Evolutionary conservation across 1,140 invertebrate genomes (phyloP).

Genomic region (Euwallacea similis): DNA sequence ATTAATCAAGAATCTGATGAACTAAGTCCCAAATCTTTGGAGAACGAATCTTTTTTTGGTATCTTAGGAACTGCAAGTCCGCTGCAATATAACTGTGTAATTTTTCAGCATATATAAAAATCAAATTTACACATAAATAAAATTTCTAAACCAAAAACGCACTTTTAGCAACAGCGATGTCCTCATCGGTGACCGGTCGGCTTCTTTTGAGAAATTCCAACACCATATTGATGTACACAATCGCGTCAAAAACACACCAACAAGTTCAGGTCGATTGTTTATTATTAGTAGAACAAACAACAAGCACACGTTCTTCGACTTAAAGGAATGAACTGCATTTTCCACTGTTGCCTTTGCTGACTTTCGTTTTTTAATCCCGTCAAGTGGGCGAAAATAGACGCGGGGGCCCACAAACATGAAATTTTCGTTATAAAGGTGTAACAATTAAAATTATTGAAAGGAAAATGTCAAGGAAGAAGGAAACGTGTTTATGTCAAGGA

Average conservation of each 20-base stretch:
- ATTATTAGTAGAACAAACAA: not conserved
- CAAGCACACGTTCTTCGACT: not conserved
- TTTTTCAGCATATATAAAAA: too few species aligned
- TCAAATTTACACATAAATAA: too few species aligned
- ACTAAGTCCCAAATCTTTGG: too few species aligned
- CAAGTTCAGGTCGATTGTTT: too few species aligned
- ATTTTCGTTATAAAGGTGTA: not conserved
- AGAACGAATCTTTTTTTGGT: too few species aligned
- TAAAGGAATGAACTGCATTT: slow-evolving; percentile 14
- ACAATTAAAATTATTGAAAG: not conserved
- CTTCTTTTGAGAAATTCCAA: slow-evolving; percentile 17
- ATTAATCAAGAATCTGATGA: too few species aligned
- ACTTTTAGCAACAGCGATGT: slow-evolving; percentile 30
- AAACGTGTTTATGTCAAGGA: too few species aligned
- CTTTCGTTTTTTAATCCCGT: slow-evolving; percentile 15
- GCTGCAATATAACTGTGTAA: too few species aligned
- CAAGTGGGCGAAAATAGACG: slow-evolving; percentile 6
- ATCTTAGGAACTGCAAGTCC: too few species aligned
- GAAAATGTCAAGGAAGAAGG: too few species aligned
- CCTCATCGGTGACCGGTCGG: slow-evolving; percentile 25
- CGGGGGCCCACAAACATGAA: not conserved
- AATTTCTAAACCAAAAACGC: not conserved
- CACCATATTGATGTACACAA: slow-evolving; percentile 12
- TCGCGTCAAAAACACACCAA: too few species aligned
- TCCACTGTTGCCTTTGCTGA: not conserved